Percentiles rank a stretch among this genome's conserved stretches.
These are phyloP conservation scores for Nycticryphes semicollaris DNA, from an alignment of 2,113 vertebrate genomes.

Conservation along the genomic window DNA sequence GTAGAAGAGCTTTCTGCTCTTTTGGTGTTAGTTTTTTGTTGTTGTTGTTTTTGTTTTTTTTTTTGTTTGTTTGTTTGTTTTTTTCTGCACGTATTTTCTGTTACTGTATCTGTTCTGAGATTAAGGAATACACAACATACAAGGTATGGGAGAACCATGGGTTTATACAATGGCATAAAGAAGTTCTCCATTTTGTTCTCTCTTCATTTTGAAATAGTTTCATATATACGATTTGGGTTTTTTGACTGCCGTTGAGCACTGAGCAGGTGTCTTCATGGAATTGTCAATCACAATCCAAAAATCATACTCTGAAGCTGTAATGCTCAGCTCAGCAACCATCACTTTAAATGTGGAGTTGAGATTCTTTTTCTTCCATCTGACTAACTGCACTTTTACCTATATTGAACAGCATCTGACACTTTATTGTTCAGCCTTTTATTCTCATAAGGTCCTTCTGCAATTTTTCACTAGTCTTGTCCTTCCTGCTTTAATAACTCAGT, in stretches of 20 bases:
- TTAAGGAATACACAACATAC: background rate
- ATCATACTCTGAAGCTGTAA: background rate
- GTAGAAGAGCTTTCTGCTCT: background rate
- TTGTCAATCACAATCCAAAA: background rate
- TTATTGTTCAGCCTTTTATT: constrained; percentile 2
- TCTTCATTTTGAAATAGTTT: background rate
- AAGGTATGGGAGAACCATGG: background rate
- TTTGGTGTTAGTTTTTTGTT: too few species aligned
- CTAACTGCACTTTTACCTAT: constrained; percentile 21
- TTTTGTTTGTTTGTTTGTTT: too few species aligned
- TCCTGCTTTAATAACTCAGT: constrained; percentile 33
- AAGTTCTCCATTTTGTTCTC: background rate
- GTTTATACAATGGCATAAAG: background rate
- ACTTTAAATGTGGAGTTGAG: background rate
- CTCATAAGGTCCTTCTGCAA: constrained; percentile 27
- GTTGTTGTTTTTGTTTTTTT: too few species aligned
- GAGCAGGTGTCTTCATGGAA: background rate
- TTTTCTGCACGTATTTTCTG: background rate
- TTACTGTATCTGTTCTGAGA: background rate
- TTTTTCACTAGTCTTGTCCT: constrained; percentile 44
- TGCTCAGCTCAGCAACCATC: background rate
- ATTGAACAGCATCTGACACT: constrained; percentile 26
- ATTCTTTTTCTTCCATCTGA: constrained; percentile 25
- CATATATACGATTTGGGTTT: background rate
- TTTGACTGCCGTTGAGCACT: background rate